Evolutionary conservation across 2,113 vertebrate species (phyloP).

Genomic region (Onychostoma macrolepis): DNA sequence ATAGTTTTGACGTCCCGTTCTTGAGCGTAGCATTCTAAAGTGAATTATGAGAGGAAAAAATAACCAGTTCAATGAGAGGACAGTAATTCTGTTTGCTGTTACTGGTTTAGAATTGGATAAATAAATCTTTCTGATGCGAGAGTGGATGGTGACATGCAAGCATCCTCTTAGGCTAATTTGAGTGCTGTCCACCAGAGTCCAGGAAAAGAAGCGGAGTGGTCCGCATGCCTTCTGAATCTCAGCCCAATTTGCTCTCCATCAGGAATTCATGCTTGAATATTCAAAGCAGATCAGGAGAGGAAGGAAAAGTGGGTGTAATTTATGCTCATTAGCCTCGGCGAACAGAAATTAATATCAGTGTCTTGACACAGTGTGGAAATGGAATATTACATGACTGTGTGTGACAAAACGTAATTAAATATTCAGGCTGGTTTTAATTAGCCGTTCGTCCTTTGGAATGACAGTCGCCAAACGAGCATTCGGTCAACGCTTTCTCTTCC

Average conservation of each 20-base stretch:
- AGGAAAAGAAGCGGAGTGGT: background rate
- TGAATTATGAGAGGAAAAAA: slow-evolving; percentile 48
- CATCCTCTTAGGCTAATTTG: slow-evolving; percentile 39
- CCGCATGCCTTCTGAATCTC: background rate
- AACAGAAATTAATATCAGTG: slow-evolving; percentile 56
- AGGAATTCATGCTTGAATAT: slow-evolving; percentile 39
- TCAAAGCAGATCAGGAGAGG: slow-evolving; percentile 38
- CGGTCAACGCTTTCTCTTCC: slow-evolving; percentile 7
- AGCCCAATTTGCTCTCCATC: slow-evolving; percentile 31
- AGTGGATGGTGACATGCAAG: slow-evolving; percentile 47
- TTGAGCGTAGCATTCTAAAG: slow-evolving; percentile 46
- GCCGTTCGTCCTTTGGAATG: slow-evolving; percentile 53
- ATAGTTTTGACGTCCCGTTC: slow-evolving; percentile 45
- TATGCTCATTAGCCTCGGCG: slow-evolving; percentile 50
- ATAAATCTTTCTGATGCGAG: slow-evolving; percentile 28
- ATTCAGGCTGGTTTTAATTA: slow-evolving; percentile 64
- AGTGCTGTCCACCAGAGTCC: slow-evolving; percentile 39
- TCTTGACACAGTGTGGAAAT: slow-evolving; percentile 61
- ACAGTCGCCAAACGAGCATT: slow-evolving; percentile 34
- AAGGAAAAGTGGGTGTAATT: slow-evolving; percentile 53
- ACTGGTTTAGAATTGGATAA: slow-evolving; percentile 48
- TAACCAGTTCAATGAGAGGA: slow-evolving; percentile 41
- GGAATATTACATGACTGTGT: slow-evolving; percentile 62
- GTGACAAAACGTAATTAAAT: slow-evolving; percentile 66
- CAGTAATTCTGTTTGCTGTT: slow-evolving; percentile 46